Evolutionary conservation across 2,113 vertebrate genomes (phyloP), one percentile per base, ranked within the genome.

Genomic region (Eolophus roseicapilla): DNA sequence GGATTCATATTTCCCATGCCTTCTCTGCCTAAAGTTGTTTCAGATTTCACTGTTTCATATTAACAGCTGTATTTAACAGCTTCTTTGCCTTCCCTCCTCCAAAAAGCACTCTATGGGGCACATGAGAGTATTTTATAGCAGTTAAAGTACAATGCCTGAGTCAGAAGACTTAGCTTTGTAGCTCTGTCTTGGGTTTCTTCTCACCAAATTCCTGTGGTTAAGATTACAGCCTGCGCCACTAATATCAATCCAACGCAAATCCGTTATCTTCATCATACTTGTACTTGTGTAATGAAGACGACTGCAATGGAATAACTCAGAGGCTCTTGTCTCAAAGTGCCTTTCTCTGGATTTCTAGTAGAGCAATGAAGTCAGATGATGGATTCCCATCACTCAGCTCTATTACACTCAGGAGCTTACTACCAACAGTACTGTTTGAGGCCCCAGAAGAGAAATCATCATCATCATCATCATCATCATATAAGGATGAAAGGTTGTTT

Each of bases 391-490:
- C 10, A 47, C 37, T 68, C 33, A 63, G 52, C 46, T 77, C 17
- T 41, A 35, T 37, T 31, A 29, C 9, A 35, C 39, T 60, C 46
- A 3, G 4, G 6, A 60, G 23, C 10, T 82, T 55, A 76, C 13
- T 62, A 52, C n/a, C 35, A 62, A 44, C 8, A 86, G 10, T 3
- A 52, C 3, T 2, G 10, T n/a, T 69, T 71, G 59, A 64, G 20
- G 37, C 23, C 4, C 17, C 10, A 29, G 0, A 0, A 20, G 25
- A 69, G 8, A 90, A n/a, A n/a, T n/a, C 13, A 17, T 25, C 29
- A 52, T 2, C 28, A 28, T 25, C 8, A 5, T 8, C 10, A 16
- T 24, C 28, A 28, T 25, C 8, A 5, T 8, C 10, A 16, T 25
- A 2, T n/a, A 57, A 74, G 21, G 15, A 68, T 7, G 23, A 67